phyloP scores from a whole-genome alignment of 2,797 vertebrate species.

The Falco novaeseelandiae region DNA sequence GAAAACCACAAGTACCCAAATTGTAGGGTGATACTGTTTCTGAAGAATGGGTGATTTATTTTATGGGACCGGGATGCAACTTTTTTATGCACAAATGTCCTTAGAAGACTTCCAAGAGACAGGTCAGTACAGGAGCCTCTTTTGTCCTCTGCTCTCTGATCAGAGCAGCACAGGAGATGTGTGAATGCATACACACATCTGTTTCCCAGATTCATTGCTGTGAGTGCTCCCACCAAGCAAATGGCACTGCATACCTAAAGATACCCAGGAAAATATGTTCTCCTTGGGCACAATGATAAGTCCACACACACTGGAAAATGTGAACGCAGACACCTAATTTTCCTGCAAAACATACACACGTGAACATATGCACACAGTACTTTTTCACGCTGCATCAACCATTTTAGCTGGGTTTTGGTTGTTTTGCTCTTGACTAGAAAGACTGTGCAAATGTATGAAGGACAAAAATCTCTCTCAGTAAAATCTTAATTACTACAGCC shows the following conservation, averaged over 20 bases:
- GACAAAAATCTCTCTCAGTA: neutral
- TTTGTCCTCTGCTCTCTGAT: neutral
- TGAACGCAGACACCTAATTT: neutral
- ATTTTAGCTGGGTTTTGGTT: neutral
- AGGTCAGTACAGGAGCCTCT: neutral
- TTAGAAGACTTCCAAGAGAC: neutral
- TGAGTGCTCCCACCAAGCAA: neutral
- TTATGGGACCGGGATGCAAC: neutral
- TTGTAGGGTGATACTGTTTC: neutral
- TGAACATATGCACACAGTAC: accelerated
- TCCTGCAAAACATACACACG: neutral
- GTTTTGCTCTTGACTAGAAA: neutral
- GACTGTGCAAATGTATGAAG: neutral
- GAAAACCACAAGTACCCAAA: neutral
- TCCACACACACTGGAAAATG: neutral
- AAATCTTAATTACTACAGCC: neutral
- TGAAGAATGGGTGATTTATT: neutral
- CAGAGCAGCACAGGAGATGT: neutral
- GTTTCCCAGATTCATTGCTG: neutral
- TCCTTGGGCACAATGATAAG: neutral
- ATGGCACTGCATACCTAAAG: neutral
- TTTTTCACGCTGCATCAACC: neutral
- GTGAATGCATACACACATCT: neutral
- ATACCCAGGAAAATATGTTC: neutral
- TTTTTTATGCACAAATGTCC: neutral